Evolutionary conservation across 2,113 vertebrate species (phyloP).

Genomic region (Caloenas nicobarica): DNA sequence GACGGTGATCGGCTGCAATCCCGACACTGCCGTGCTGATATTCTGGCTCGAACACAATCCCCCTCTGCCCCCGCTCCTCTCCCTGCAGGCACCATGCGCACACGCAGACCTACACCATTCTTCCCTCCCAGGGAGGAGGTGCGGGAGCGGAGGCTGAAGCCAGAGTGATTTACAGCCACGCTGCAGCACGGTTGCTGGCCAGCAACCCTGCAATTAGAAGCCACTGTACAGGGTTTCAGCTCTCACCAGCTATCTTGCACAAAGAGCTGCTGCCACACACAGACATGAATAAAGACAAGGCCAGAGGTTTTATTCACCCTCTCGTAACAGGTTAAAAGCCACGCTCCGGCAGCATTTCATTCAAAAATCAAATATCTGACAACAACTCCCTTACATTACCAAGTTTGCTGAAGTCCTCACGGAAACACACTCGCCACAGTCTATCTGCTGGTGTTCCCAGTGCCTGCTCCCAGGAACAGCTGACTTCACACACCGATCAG

Average conservation of each 20-base stretch:
- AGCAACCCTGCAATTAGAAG: slow-evolving; percentile 6
- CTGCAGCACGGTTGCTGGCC: not conserved
- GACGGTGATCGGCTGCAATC: not conserved
- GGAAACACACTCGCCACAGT: not conserved
- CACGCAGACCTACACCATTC: slow-evolving; percentile 28
- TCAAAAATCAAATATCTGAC: not conserved
- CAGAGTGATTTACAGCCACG: slow-evolving; percentile 49
- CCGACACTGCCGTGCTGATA: not conserved
- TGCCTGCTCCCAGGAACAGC: not conserved
- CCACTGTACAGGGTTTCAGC: not conserved
- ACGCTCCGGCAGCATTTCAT: not conserved
- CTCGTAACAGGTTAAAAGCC: not conserved
- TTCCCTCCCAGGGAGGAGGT: slow-evolving; percentile 24
- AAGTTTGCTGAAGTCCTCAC: not conserved
- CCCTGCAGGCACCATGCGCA: slow-evolving; percentile 28
- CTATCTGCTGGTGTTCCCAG: not conserved
- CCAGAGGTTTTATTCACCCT: not conserved
- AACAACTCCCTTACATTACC: not conserved
- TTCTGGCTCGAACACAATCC: not conserved
- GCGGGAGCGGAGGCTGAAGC: not conserved
- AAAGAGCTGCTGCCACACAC: not conserved
- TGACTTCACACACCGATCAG: not conserved
- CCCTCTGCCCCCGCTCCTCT: slow-evolving; percentile 29
- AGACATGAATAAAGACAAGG: not conserved
- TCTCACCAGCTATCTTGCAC: not conserved